Evolutionary conservation across 2,113 vertebrate species (phyloP).

Genomic region (Parotia lawesii): DNA sequence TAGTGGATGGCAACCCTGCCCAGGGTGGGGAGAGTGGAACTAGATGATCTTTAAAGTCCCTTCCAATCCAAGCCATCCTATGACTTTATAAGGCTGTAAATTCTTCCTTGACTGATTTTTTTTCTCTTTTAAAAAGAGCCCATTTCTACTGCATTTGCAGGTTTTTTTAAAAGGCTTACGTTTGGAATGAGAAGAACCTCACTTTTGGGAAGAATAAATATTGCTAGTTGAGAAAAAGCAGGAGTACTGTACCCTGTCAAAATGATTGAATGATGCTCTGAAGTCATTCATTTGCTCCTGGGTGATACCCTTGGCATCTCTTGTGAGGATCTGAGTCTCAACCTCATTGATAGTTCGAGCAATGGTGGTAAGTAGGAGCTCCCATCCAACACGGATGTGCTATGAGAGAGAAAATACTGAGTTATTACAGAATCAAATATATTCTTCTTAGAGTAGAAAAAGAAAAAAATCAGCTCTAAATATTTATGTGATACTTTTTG

Average conservation of each 20-base stretch:
- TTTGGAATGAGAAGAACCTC: not conserved
- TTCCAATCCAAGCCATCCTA: not conserved
- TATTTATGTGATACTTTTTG: not conserved
- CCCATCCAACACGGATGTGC: slow-evolving; percentile 98
- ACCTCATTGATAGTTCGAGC: slow-evolving; percentile 97
- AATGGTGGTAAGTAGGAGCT: slow-evolving; percentile 92
- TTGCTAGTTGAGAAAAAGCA: not conserved
- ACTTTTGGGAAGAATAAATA: not conserved
- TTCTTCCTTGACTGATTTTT: not conserved
- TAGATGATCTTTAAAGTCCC: not conserved
- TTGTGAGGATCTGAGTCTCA: slow-evolving; percentile 95
- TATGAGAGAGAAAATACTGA: slow-evolving; percentile 36
- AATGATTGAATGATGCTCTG: slow-evolving; percentile 96
- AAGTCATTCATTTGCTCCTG: slow-evolving; percentile 98
- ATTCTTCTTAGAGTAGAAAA: not conserved
- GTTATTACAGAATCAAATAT: not conserved
- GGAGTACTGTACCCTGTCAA: slow-evolving; percentile 87
- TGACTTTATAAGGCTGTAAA: not conserved
- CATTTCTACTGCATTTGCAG: not conserved
- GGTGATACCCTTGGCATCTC: slow-evolving; percentile 97
- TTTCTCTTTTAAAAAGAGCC: not conserved
- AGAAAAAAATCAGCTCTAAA: not conserved
- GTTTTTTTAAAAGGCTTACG: not conserved
- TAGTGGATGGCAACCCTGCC: not conserved
- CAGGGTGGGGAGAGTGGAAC: not conserved